Evolutionary conservation across 1,140 invertebrate genomes (phyloP).

Genomic region (Delia radicum): DNA sequence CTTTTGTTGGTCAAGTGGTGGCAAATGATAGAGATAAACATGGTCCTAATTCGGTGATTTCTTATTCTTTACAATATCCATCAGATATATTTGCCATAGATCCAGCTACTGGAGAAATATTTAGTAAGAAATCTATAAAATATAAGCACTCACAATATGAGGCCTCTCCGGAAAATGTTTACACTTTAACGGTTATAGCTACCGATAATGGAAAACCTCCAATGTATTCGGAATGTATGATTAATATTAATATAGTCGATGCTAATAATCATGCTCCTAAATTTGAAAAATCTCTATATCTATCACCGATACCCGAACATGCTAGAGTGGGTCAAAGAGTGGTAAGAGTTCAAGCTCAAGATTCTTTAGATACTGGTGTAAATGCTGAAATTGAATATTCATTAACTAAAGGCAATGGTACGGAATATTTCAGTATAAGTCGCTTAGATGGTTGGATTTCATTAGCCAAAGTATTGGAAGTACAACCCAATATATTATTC

Average conservation of each 20-base stretch:
- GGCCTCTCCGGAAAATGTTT: slow-evolving; percentile 83
- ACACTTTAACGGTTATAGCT: slow-evolving; percentile 80
- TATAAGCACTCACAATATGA: slow-evolving; percentile 79
- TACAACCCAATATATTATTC: slow-evolving; percentile 62
- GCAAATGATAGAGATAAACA: slow-evolving; percentile 89
- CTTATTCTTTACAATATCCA: slow-evolving; percentile 85
- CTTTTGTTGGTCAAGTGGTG: slow-evolving; percentile 84
- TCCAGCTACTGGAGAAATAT: slow-evolving; percentile 85
- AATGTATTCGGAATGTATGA: slow-evolving; percentile 78
- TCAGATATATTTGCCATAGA: slow-evolving; percentile 90
- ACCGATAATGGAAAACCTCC: slow-evolving; percentile 92
- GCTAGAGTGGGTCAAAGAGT: slow-evolving; percentile 69
- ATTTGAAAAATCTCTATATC: slow-evolving; percentile 72
- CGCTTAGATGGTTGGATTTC: slow-evolving; percentile 75
- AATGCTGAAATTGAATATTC: slow-evolving; percentile 86
- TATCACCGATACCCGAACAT: slow-evolving; percentile 80
- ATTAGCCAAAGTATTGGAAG: slow-evolving; percentile 64
- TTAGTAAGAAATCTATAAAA: slow-evolving; percentile 77
- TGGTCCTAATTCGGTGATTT: slow-evolving; percentile 91
- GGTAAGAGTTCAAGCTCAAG: slow-evolving; percentile 72
- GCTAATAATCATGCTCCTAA: slow-evolving; percentile 86
- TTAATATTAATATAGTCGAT: slow-evolving; percentile 86
- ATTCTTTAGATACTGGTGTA: slow-evolving; percentile 77
- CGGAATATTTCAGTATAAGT: slow-evolving; percentile 75
- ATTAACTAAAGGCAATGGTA: slow-evolving; percentile 75